Percentiles rank a stretch among this genome's conserved stretches.
These are phyloP conservation scores for Phenganax marumi DNA, from an alignment of 92 coral and sea anemone species.

Conservation along the genomic window DNA sequence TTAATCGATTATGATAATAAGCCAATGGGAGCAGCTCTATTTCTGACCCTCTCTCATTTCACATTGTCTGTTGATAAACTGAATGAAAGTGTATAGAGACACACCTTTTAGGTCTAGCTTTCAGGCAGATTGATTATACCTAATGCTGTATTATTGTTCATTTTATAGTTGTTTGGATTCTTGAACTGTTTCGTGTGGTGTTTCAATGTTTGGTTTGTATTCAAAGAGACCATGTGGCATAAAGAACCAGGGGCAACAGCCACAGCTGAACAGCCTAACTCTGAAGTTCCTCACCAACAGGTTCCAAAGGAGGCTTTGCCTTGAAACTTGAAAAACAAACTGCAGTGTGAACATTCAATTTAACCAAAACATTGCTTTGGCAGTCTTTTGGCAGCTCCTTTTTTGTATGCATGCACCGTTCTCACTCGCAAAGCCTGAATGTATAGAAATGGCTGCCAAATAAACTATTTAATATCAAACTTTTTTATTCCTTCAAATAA, in stretches of 20 bases:
- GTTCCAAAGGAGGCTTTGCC: conserved; percentile 55
- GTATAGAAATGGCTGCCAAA: too few relatives aligned
- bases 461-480: too few relatives aligned
- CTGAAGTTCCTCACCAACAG: conserved; percentile 52
- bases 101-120: too few relatives aligned
- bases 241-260: conserved; percentile 52
- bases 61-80: too few relatives aligned
- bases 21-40: too few relatives aligned
- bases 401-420: neutral
- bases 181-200: conserved; percentile 89
- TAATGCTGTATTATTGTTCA: neutral
- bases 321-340: conserved; percentile 4
- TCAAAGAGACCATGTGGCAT: conserved; percentile 98
- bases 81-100: too few relatives aligned
- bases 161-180: conserved; percentile 72
- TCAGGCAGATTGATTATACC: too few relatives aligned
- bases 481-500: too few relatives aligned
- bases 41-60: too few relatives aligned
- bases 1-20: too few relatives aligned
- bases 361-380: neutral
- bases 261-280: conserved; percentile 47
- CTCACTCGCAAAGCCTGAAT: too few relatives aligned
- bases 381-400: neutral
- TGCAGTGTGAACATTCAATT: neutral
- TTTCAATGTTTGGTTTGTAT: conserved; percentile 90